A percentile compares a stretch with the other conserved stretches of the same genome.
Conservation (phyloP, 2,113 vertebrate genomes). For the Chrysemys picta region DNA sequence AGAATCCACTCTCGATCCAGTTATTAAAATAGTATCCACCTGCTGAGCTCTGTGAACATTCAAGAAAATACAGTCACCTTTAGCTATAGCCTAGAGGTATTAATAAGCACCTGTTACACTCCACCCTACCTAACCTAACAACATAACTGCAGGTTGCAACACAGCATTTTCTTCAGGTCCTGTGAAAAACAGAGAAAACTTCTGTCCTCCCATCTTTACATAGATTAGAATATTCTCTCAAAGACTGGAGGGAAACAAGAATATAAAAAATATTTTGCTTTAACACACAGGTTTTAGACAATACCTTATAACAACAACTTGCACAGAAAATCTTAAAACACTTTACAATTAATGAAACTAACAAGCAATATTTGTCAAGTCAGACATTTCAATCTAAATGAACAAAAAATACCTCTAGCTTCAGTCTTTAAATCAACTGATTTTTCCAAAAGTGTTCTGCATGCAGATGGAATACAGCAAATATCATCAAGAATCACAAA, state of each 20-base stretch:
- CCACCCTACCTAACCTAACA: conserved; percentile 68
- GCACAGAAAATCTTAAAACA: neutral
- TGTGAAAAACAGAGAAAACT: conserved; percentile 47
- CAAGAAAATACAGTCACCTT: conserved; percentile 55
- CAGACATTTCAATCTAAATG: neutral
- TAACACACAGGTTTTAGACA: neutral
- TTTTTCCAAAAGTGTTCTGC: neutral
- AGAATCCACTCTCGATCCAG: neutral
- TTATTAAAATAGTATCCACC: conserved; percentile 54
- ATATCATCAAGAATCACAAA: neutral
- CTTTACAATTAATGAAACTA: neutral
- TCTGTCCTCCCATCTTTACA: neutral
- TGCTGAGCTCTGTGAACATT: conserved; percentile 10
- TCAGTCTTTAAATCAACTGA: neutral
- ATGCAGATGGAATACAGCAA: neutral
- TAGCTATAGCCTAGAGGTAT: conserved; percentile 77
- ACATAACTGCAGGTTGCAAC: conserved; percentile 65
- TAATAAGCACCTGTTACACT: conserved; percentile 73
- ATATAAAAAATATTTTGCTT: neutral
- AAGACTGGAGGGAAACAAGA: too few relatives aligned
- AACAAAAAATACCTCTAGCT: neutral
- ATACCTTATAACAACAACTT: neutral
- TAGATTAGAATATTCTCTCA: neutral
- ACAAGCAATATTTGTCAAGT: neutral
- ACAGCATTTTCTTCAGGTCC: conserved; percentile 49